These are phyloP conservation scores for Epistrophe grossulariae DNA, from an alignment of 2,888 invertebrate species.

Conservation along the genomic window DNA sequence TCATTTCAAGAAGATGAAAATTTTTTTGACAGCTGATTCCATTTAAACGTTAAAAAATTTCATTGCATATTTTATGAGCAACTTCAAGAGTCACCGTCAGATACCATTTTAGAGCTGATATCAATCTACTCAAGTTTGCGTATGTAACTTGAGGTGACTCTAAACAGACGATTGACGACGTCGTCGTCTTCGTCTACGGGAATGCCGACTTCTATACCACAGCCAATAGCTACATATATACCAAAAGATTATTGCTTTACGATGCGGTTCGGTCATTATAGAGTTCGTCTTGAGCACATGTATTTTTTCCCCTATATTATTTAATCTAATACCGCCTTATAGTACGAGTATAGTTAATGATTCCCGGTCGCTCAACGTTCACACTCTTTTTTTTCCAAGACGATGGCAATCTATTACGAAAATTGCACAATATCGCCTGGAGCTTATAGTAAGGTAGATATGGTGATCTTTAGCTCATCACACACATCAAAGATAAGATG, in stretches of 20 bases:
- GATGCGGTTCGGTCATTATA: constrained; percentile 64
- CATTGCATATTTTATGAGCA: constrained; percentile 1
- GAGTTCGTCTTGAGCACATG: constrained; percentile 54
- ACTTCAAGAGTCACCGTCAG: background rate
- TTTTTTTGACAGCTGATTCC: no score
- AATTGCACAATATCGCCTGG: constrained; percentile 61
- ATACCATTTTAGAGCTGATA: background rate
- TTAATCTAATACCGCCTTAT: constrained; percentile 27
- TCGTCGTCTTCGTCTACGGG: background rate
- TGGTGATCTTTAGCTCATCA: constrained; percentile 69
- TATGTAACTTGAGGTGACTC: constrained; percentile 67
- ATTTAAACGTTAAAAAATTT: background rate
- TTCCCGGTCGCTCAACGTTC: constrained; percentile 33
- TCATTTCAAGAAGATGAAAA: no score
- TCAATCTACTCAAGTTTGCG: constrained; percentile 46
- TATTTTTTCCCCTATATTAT: constrained; percentile 19
- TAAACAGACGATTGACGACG: constrained; percentile 39
- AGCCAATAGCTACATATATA: constrained; percentile 6
- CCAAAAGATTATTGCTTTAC: constrained; percentile 51
- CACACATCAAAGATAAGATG: constrained; percentile 42
- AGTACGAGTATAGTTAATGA: background rate
- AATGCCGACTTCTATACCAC: background rate
- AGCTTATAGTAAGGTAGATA: constrained; percentile 30
- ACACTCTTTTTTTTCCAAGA: background rate
- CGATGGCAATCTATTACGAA: constrained; percentile 32